These are phyloP conservation scores for Heliconius himera DNA, from an alignment of 1,140 invertebrate genomes.

Conservation along the genomic window DNA sequence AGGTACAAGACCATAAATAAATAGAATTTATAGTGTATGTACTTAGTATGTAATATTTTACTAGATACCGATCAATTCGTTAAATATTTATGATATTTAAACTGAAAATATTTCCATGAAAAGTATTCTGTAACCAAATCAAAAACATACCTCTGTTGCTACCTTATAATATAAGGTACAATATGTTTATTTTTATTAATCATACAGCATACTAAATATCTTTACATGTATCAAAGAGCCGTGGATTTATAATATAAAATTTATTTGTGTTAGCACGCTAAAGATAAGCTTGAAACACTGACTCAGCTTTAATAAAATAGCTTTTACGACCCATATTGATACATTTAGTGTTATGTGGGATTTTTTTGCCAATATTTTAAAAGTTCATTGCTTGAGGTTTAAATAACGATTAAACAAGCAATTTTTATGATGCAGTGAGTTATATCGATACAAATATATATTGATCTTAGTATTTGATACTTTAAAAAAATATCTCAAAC, in stretches of 20 bases:
- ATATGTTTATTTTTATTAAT: constrained; percentile 22
- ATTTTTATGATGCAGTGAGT: neutral
- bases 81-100: neutral
- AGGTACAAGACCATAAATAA: too few species aligned
- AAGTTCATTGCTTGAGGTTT: neutral
- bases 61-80: neutral
- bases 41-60: too few species aligned
- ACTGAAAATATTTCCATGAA: neutral
- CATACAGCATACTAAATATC: constrained; percentile 20
- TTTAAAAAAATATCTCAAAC: neutral
- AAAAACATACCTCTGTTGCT: neutral
- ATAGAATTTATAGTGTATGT: too few species aligned
- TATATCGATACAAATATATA: neutral
- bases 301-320: constrained; percentile 26
- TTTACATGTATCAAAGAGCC: constrained; percentile 8
- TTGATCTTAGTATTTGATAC: neutral
- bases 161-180: neutral
- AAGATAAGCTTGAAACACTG: constrained; percentile 29
- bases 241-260: constrained; percentile 10
- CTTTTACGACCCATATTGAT: constrained; percentile 10
- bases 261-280: constrained; percentile 27
- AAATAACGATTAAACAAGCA: neutral
- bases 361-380: constrained; percentile 8
- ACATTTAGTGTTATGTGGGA: neutral
- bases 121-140: neutral